Evolutionary conservation across 2,113 vertebrate genomes (phyloP).

Genomic region (Pseudopodoces humilis): DNA sequence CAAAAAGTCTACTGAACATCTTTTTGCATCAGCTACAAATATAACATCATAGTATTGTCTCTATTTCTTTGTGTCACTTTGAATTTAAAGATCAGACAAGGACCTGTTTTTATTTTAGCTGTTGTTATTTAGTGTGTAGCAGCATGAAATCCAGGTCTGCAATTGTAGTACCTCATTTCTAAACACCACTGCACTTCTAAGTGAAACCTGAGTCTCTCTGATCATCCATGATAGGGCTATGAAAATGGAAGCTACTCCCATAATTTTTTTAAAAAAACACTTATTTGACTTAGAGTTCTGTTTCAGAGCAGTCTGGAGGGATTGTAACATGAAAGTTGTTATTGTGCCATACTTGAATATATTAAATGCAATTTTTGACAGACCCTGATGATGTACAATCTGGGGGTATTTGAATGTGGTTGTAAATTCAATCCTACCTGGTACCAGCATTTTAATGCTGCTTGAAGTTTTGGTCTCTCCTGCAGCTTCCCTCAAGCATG

Average conservation of each 20-base stretch:
- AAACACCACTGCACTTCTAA: not conserved
- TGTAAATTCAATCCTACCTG: not conserved
- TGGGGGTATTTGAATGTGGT: not conserved
- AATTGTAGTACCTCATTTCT: not conserved
- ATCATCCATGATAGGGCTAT: not conserved
- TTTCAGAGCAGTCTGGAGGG: not conserved
- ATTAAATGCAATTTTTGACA: not conserved
- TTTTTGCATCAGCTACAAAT: not conserved
- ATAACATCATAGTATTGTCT: not conserved
- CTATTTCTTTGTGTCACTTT: not conserved
- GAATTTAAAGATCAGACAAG: not conserved
- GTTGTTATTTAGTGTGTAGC: not conserved
- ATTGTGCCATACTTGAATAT: not conserved
- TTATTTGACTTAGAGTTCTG: not conserved
- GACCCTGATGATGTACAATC: not conserved
- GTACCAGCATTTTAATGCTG: not conserved
- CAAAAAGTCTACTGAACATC: not conserved
- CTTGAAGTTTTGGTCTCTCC: not conserved
- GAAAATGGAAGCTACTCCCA: not conserved
- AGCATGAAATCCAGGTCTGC: not conserved
- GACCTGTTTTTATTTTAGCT: not conserved
- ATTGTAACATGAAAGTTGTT: not conserved
- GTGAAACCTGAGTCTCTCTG: not conserved
- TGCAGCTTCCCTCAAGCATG: not conserved
- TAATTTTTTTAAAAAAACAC: not conserved